Conservation (phyloP, 2,888 invertebrate genomes). For the Empis stercorea region DNA sequence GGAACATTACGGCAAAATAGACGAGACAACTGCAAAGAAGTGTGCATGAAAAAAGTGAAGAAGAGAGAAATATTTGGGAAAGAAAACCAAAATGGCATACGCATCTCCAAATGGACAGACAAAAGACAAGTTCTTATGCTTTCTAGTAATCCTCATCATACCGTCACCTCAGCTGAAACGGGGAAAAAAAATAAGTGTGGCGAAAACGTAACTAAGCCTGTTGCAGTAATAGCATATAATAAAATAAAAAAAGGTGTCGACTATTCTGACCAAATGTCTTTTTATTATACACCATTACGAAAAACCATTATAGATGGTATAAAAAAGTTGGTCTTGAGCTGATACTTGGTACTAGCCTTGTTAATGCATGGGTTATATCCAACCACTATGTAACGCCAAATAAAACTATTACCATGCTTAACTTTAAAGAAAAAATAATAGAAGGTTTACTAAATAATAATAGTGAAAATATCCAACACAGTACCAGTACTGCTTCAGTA, state of each 20-base stretch:
- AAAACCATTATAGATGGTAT: constrained; percentile 7
- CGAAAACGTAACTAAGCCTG: constrained; percentile 6
- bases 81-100: constrained; percentile 2
- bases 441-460: too few species aligned
- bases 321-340: constrained; percentile 4
- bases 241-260: constrained; percentile 9
- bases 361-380: too few species aligned
- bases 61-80: constrained; percentile 1
- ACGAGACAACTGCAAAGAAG: constrained; percentile 2
- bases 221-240: constrained; percentile 7
- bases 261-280: constrained; percentile 7
- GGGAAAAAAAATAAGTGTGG: constrained; percentile 4
- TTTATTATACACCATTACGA: constrained; percentile 3
- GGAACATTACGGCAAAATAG: not conserved
- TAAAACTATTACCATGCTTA: too few species aligned
- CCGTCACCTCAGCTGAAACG: constrained; percentile 7
- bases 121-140: constrained; percentile 4
- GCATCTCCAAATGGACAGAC: constrained; percentile 8
- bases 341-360: too few species aligned
- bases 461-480: too few species aligned
- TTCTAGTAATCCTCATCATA: constrained; percentile 6
- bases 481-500: too few species aligned
- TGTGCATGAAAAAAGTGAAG: not conserved
- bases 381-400: too few species aligned
- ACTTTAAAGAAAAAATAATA: too few species aligned